Evolutionary conservation across 37 sponge, comb jelly and placozoan species (phyloP).

Genomic region (Chondrosia reniformis): DNA sequence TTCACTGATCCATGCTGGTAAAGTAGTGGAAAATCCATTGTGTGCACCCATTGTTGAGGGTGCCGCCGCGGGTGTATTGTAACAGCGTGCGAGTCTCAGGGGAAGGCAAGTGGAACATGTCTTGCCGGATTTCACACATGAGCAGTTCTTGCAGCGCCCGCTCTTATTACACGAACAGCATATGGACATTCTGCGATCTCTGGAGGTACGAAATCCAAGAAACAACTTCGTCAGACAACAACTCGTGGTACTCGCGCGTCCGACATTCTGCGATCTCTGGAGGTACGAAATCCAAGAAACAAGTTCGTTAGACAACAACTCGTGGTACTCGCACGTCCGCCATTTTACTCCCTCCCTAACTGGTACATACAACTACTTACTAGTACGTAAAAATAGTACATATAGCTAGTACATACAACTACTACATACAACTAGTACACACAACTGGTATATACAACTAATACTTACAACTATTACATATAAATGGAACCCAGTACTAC

Average conservation of each 20-base stretch:
- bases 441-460: too few species aligned
- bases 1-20: not conserved
- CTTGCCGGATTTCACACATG: not conserved
- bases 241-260: not conserved
- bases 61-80: not conserved
- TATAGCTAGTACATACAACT: too few species aligned
- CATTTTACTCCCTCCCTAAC: too few species aligned
- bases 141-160: conserved; percentile 4
- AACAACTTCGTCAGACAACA: too few species aligned
- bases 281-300: too few species aligned
- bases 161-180: conserved; percentile 2
- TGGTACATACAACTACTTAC: too few species aligned
- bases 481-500: too few species aligned
- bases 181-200: not conserved
- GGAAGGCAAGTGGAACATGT: not conserved
- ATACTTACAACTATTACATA: too few species aligned
- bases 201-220: not conserved
- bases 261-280: not conserved
- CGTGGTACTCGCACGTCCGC: too few species aligned
- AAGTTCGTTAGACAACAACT: too few species aligned
- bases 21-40: not conserved
- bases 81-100: conserved; percentile 1
- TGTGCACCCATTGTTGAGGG: not conserved
- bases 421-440: too few species aligned
- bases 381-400: too few species aligned